Base-by-base conservation (phyloP, 2,888 invertebrate genomes). In the Coelopa pilipes region DNA sequence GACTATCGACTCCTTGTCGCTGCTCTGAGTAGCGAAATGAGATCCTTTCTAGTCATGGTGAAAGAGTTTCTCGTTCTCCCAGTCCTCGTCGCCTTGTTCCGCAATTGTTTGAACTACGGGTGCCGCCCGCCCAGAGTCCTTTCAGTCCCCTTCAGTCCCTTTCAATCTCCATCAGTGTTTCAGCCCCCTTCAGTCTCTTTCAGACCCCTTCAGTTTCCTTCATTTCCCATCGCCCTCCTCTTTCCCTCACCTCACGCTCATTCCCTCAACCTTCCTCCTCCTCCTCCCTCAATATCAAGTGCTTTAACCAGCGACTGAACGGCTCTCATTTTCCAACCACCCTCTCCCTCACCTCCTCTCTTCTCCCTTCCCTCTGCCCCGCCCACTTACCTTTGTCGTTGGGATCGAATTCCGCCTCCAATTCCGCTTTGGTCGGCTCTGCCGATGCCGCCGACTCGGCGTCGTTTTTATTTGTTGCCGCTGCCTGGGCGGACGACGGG, bases 341-440 rank as follows among this genome's bases (percentile, higher is more conserved):
- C 19, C 4, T 59, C 4, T 59, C 1, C 19, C 21, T 59, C 12
- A 19, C 17, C n/a, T 59, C 21, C 17, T 60, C 2, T 60, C 9
- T 60, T 24, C 24, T 24, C 21, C 24, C 24, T 24, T 60, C 5
- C 24, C 24, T 60, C 21, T 13, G 34, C 9, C 21, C 11, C 17
- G 13, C 62, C 11, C 66, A 78, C 84, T 83, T 84, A 94, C 95
- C 94, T 90, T 92, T 91, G 88, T 94, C 94, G 87, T 94, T 94
- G 79, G 93, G 90, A 80, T 92, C 89, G 88, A 94, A 94, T 88
- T 95, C 94, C 49, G 93, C 92, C 87, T 94, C 93, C 78, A 93
- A 89, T 86, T 93, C 91, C 77, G 93, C 92, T 88, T 89, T 90
- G 80, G 91, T 90, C 46, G 92, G 92, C 82, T 91, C 91, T 77